phyloP scores from a whole-genome alignment of 2,113 vertebrate genomes.

The Zeus faber region DNA sequence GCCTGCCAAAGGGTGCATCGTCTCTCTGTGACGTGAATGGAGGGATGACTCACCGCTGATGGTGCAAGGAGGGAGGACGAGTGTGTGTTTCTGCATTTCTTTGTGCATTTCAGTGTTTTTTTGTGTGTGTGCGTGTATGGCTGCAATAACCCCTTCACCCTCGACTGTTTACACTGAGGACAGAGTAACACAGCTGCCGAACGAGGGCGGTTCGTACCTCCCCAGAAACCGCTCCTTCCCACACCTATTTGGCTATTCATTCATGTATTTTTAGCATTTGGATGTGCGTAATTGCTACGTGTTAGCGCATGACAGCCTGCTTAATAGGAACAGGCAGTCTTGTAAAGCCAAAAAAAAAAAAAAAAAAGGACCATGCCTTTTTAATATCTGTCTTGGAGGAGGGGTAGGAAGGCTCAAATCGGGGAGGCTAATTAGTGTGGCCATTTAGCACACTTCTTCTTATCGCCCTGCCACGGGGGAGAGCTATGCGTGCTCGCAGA shows the following conservation, averaged over 20 bases:
- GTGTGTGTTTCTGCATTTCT: slow-evolving; percentile 12
- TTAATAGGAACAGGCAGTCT: slow-evolving; percentile 40
- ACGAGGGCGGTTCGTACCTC: slow-evolving; percentile 20
- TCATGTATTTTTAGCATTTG: slow-evolving; percentile 60
- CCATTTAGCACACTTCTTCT: slow-evolving; percentile 21
- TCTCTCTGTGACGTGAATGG: slow-evolving; percentile 75
- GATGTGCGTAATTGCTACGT: slow-evolving; percentile 45
- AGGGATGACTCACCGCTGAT: slow-evolving; percentile 77
- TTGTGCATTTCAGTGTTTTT: slow-evolving; percentile 7
- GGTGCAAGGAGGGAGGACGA: slow-evolving; percentile 51
- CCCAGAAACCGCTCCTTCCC: slow-evolving; percentile 3
- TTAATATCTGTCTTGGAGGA: slow-evolving; percentile 20
- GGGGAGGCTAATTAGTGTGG: slow-evolving; percentile 20
- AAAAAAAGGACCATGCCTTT: slow-evolving; percentile 20
- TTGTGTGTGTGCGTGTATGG: slow-evolving; percentile 17
- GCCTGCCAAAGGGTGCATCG: slow-evolving; percentile 73
- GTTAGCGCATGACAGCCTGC: slow-evolving; percentile 37
- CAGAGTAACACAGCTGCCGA: slow-evolving; percentile 2
- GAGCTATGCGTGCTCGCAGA: slow-evolving; percentile 4
- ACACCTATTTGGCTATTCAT: slow-evolving; percentile 45
- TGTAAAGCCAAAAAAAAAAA: slow-evolving; percentile 34
- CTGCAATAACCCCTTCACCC: slow-evolving; percentile 44
- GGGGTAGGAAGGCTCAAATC: not conserved
- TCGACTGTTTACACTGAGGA: slow-evolving; percentile 9
- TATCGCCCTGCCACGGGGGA: slow-evolving; percentile 8